Evolutionary conservation across 2,113 vertebrate genomes (phyloP).

Genomic region (Mastomys coucha): DNA sequence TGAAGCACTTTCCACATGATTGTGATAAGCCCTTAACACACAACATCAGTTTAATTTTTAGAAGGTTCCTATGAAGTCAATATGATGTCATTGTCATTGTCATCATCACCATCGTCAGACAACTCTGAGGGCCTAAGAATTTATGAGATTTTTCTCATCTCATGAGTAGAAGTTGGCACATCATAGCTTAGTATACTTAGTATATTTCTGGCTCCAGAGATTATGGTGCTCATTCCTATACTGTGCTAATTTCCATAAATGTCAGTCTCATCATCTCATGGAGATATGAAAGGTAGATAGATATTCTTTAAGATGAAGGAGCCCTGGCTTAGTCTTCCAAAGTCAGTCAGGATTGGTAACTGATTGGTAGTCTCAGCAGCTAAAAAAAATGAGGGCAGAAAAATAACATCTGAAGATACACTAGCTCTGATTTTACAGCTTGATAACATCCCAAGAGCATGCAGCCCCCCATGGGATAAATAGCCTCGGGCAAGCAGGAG

Average conservation of each 20-base stretch:
- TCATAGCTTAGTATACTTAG: neutral
- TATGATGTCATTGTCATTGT: neutral
- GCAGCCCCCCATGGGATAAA: neutral
- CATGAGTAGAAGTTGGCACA: neutral
- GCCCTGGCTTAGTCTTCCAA: neutral
- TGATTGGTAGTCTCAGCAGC: neutral
- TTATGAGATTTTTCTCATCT: constrained; percentile 35
- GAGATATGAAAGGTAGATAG: neutral
- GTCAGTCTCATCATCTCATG: neutral
- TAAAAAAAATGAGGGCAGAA: constrained; percentile 11
- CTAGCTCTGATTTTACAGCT: neutral
- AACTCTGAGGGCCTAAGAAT: constrained; percentile 13
- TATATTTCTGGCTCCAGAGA: neutral
- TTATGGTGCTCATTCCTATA: neutral
- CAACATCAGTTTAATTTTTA: neutral
- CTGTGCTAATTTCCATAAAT: neutral
- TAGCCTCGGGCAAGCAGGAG: neutral
- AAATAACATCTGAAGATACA: constrained; percentile 16
- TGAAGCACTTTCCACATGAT: neutral
- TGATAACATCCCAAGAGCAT: neutral
- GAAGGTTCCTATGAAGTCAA: neutral
- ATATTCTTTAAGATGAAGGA: neutral
- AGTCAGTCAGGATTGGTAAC: neutral
- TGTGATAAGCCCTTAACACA: neutral
- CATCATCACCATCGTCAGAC: neutral